Conservation (phyloP, 2,797 vertebrate genomes). For the Podargus strigoides region DNA sequence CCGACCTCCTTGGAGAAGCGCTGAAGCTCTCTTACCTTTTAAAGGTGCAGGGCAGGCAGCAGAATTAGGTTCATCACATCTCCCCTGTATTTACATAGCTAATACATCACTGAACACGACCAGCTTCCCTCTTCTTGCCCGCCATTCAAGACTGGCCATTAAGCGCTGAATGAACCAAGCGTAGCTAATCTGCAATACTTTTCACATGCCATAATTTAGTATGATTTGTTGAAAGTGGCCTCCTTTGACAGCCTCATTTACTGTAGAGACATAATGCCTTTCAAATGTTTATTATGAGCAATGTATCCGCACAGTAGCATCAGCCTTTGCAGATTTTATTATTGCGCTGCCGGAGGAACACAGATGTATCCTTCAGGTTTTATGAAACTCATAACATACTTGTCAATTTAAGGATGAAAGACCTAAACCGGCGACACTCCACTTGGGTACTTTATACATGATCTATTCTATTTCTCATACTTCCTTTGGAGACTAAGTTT, state of each 20-base stretch:
- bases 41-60: not conserved
- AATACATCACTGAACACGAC: not conserved
- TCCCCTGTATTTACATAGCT: not conserved
- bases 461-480: not conserved
- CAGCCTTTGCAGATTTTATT: not conserved
- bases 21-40: not conserved
- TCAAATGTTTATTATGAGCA: constrained; percentile 23
- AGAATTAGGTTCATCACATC: not conserved
- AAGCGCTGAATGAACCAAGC: not conserved
- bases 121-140: not conserved
- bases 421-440: not conserved
- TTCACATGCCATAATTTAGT: not conserved
- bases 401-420: not conserved
- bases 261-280: not conserved
- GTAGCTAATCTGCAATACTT: not conserved
- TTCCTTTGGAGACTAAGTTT: not conserved
- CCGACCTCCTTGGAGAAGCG: not conserved
- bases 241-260: constrained; percentile 18
- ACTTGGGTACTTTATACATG: not conserved
- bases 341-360: not conserved
- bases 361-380: constrained; percentile 7
- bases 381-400: not conserved
- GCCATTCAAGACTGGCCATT: not conserved
- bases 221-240: constrained; percentile 14
- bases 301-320: not conserved